Evolutionary conservation across 2,888 invertebrate species (phyloP), one percentile per base, ranked within the genome.

Genomic region (Ctena decussata): DNA sequence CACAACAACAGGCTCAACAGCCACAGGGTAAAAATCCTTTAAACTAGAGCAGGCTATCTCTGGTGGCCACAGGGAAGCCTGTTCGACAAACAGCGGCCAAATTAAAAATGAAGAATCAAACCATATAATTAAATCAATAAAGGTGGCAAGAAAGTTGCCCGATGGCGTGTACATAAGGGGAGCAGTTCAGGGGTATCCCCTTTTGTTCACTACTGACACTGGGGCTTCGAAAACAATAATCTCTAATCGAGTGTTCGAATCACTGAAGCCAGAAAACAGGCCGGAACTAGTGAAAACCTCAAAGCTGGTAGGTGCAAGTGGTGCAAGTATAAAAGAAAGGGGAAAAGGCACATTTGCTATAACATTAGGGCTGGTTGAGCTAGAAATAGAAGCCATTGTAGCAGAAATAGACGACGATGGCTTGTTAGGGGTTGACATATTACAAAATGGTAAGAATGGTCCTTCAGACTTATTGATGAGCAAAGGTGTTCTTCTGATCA

Each of bases 401-500:
- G 21, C 49, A 30, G 32, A 35, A 57, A 74, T 65, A 65, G n/a
- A 39, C 24, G 78, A 39, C 24, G 53, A 53, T 24, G 53, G 53
- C 2, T 5, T 73, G 6, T 27, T 72, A 21, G 72, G 72, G 6
- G 44, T 69, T 5, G 80, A 75, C n/a, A 46, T 75, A 15, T 24
- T 80, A 0, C 69, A 70, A 44, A 49, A 70, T 75, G 39, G 69
- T n/a, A 32, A 32, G 0, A 11, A 35, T 21, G 49, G 53, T 12
- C 75, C 74, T 1, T 75, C 80, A n/a, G 75, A 80, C 24, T 21
- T 80, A 8, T 27, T 77, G 15, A 35, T 82, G 1, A 57, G 57
- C 35, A 21, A 65, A 46, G 70, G 70, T 18, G 65, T 39, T n/a
- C 44, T 71, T 8, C 37, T 71, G 41, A 24, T 81, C 0, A 37